Evolutionary conservation across 2,888 invertebrate genomes (phyloP), one percentile per base, ranked within the genome.

Genomic region (Digitonthophagus gazella): DNA sequence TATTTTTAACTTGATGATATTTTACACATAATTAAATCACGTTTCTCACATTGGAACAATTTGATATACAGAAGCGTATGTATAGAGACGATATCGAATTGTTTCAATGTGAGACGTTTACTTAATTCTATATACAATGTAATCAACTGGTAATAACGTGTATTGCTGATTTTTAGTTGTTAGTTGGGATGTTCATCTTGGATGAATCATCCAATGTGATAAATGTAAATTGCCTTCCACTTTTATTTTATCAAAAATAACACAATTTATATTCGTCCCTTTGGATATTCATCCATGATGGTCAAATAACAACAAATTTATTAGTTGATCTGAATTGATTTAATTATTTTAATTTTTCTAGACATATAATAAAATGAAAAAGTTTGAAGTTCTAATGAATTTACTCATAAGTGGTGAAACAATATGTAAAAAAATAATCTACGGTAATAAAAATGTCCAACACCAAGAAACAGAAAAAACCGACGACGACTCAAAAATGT

Each of bases 361-460:
- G 70, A 67, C 67, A 2, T 70, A 70, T 55, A 58, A 67, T 18
- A 70, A 70, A 66, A 70, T 70, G 67, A 70, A 67, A 28, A 66
- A 63, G 16, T 70, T 70, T 20, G 70, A 70, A 68, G 70, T 68
- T 11, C 56, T 68, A 2, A 70, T 70, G 68, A 68, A 67, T 63
- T 55, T 70, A 8, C 19, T 70, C 64, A 69, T 66, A 66, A 72
- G 69, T 55, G 70, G 69, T 22, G 66, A 71, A 64, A 71, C 55
- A 14, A 68, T 68, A 2, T 71, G 71, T 44, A 69, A 67, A 44
- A 69, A 67, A 44, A 67, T 66, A 2, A 58, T 66, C 18, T 69
- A 72, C 66, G 65, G 6, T 6, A 66, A 16, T 55, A 73, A 18
- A 57, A 69, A 67, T 65, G 28, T 58, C 11, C 44, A 64, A 16